These are phyloP conservation scores for Marmota monax DNA, from an alignment of 2,113 vertebrate species.

Conservation along the genomic window DNA sequence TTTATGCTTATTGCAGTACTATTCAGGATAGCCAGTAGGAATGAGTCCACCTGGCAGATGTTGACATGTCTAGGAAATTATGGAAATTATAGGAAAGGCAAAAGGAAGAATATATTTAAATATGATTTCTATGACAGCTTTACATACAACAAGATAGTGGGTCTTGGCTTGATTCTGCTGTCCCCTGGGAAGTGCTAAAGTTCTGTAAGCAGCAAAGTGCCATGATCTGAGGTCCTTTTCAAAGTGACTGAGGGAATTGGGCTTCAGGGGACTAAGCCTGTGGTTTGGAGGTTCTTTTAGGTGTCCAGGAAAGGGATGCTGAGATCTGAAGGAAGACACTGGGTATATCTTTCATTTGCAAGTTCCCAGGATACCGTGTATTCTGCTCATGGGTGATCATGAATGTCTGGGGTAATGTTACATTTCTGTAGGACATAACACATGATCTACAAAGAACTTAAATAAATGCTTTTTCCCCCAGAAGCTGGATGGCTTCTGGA, in stretches of 20 bases:
- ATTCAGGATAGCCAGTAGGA: too few species aligned
- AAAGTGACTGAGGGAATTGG: background rate
- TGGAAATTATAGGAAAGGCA: background rate
- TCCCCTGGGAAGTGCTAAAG: background rate
- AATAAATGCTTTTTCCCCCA: background rate
- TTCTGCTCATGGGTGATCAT: conserved; percentile 28
- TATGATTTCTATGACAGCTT: background rate
- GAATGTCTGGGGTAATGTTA: background rate
- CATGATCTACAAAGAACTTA: background rate
- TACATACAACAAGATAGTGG: background rate
- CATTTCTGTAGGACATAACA: background rate
- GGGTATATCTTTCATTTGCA: background rate
- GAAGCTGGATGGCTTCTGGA: conserved; percentile 82
- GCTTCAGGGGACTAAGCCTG: background rate
- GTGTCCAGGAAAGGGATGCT: background rate
- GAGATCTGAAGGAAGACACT: background rate
- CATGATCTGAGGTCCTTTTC: background rate
- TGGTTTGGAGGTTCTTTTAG: background rate
- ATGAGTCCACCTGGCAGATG: too few species aligned
- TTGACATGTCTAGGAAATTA: conserved; percentile 23
- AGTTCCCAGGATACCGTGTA: conserved; percentile 65
- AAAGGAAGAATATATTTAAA: background rate
- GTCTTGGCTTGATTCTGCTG: background rate
- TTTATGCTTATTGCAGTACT: too few species aligned
- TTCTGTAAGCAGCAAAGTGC: background rate